Evolutionary conservation across 2,113 vertebrate genomes (phyloP), one percentile per base, ranked within the genome.

Genomic region (Porphyrio hochstetteri): DNA sequence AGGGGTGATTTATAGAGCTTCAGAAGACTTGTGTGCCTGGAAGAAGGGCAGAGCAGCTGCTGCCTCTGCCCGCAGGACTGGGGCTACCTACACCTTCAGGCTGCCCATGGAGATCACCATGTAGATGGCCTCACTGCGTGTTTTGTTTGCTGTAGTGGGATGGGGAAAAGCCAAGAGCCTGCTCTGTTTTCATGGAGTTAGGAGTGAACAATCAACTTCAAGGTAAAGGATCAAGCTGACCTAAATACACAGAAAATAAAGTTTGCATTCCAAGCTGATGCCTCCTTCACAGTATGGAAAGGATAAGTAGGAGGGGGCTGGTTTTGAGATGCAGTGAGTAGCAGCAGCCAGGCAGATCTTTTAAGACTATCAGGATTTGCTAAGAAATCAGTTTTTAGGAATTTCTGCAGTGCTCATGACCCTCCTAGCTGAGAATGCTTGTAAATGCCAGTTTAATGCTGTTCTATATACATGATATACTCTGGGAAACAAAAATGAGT

Each of bases 41-140:
- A 40, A 57, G 36, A 53, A 53, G 23, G 50, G 24, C 55, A 28
- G 9, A 68, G 50, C 9, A 5, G 28, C 1, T 6, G 28, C 1
- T 6, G 18, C 11, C 3, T 24, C 33, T 17, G 46, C 60, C 35
- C 11, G 2, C 57, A 25, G 48, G 17, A 1, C 28, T 4, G 42
- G 28, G 21, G 19, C 14, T 68, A 3, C 36, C 21, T 7, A 0
- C 20, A 14, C 5, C 57, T 8, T 25, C n/a, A 16, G 0, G 0
- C 24, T 57, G 19, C 60, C 23, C 52, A 10, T 14, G 29, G 5
- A 13, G 29, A 20, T 11, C 60, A 3, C 20, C 12, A 44, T 25
- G 17, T 1, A 2, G n/a, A 17, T 27, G 36, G 25, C 44, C 21
- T 27, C 20, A 9, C 42, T 20, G 4, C 0, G 46, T 16, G 40